Conservation (phyloP, 1,140 invertebrate species). For the Conus ventricosus region DNA sequence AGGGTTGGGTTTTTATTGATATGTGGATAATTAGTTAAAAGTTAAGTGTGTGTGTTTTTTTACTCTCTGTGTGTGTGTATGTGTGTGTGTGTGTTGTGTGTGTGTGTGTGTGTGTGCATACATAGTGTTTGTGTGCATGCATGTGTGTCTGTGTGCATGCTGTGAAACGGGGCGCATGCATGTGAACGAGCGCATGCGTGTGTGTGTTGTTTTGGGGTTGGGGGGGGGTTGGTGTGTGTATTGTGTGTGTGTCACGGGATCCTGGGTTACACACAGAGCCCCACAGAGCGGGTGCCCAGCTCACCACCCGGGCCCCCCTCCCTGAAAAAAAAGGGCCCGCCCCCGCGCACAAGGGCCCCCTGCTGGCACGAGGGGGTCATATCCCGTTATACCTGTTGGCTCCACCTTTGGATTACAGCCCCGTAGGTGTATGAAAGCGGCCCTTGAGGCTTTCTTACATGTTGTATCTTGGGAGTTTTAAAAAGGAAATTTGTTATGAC, state of each 20-base stretch:
- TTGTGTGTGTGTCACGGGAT: slow-evolving; percentile 50
- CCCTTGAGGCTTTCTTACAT: too few species aligned
- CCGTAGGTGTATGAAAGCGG: too few species aligned
- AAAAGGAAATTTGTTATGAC: too few species aligned
- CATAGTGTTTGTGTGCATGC: neutral
- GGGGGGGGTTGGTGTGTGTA: too few species aligned
- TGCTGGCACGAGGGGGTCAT: slow-evolving; percentile 68
- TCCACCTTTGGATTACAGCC: neutral
- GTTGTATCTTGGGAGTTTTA: too few species aligned
- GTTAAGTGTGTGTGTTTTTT: too few species aligned
- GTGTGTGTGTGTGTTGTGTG: neutral
- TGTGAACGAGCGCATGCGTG: slow-evolving; percentile 11
- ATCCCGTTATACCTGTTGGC: neutral
- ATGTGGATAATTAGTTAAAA: too few species aligned
- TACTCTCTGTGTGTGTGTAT: too few species aligned
- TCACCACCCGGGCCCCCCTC: slow-evolving; percentile 71
- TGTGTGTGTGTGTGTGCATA: too few species aligned
- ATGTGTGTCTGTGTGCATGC: neutral
- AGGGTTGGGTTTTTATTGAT: too few species aligned
- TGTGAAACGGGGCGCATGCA: too few species aligned
- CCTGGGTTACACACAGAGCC: slow-evolving; percentile 67
- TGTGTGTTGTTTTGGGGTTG: too few species aligned
- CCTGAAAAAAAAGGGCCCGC: slow-evolving; percentile 66
- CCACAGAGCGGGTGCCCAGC: slow-evolving; percentile 53
- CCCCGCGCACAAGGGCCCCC: slow-evolving; percentile 64